phyloP scores from a whole-genome alignment of 64 coral and sea anemone genomes.

The Catalaphyllia jardinei region DNA sequence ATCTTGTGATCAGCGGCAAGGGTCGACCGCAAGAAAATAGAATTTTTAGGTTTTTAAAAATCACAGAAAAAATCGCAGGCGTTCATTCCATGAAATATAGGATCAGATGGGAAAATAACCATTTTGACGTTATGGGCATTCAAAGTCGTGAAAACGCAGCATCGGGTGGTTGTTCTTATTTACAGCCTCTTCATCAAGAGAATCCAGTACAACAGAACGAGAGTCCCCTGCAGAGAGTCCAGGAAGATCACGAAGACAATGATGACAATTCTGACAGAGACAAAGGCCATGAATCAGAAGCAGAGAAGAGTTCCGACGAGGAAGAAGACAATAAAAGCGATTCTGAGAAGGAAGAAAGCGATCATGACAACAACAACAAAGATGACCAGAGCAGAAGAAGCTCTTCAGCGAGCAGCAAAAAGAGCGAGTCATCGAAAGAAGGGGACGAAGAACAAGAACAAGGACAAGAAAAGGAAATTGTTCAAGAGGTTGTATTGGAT shows the following conservation, averaged over 20 bases:
- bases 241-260: not conserved
- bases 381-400: not conserved
- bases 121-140: too few species aligned
- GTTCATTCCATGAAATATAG: too few species aligned
- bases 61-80: too few species aligned
- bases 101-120: too few species aligned
- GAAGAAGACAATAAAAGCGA: constrained; percentile 16
- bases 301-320: not conserved
- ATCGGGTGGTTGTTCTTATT: not conserved
- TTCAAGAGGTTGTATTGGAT: not conserved
- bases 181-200: not conserved
- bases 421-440: not conserved
- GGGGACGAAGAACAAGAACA: not conserved
- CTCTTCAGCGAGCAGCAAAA: not conserved
- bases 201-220: not conserved
- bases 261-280: constrained; percentile 4
- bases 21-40: too few species aligned
- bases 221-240: not conserved
- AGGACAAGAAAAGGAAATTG: not conserved
- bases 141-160: too few species aligned
- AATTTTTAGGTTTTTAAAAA: too few species aligned
- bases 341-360: constrained; percentile 42
- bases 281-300: not conserved
- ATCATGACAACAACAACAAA: not conserved
- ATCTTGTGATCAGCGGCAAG: too few species aligned